Base-by-base conservation (phyloP, 2,113 vertebrate species). In the Bubo scandiacus region DNA sequence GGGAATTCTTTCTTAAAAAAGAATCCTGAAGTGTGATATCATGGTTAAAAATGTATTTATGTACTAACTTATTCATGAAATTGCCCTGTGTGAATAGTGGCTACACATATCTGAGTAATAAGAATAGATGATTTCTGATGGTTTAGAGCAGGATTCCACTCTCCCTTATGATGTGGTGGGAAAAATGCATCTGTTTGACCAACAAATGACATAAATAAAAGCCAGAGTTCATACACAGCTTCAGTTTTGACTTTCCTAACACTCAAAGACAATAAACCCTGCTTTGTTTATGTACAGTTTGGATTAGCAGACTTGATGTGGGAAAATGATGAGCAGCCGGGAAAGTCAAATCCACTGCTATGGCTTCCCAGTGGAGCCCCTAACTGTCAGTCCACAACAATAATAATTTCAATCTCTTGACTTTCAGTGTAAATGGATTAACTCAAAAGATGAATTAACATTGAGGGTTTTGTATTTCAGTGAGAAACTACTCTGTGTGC, bases 391-490 rank as follows among this genome's bases (percentile, higher is more conserved):
- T 21, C 29, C 80, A 29, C 62, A 77, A 73, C 81, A 81, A 84
- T 13, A 83, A 93, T 78, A 59, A 91, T 81, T 92, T 73, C 92
- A 68, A 15, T 42, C 32, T 86, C 65, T 36, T 47, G 68, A 43
- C 86, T 93, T 83, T 91, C 89, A 51, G 52, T 38, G 52, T 83
- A 92, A 94, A 85, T 47, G 91, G 65, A 94, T 92, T 91, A 92
- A 84, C 86, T 93, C 57, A 47, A 80, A 90, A 84, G 84, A 65
- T 43, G 43, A 81, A 81, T 95, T 89, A 96, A 89, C 91, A 54
- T 26, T 3, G 45, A 81, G 57, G 54, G 66, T 6, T 89, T 94
- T 94, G 88, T 68, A 29, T 86, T 94, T 89, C 52, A 79, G 43
- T 72, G 77, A 91, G 94, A 89, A 96, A 67, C 30, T 40, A 32